phyloP scores from a whole-genome alignment of 2,888 invertebrate species.

The Perithous albicinctus region DNA sequence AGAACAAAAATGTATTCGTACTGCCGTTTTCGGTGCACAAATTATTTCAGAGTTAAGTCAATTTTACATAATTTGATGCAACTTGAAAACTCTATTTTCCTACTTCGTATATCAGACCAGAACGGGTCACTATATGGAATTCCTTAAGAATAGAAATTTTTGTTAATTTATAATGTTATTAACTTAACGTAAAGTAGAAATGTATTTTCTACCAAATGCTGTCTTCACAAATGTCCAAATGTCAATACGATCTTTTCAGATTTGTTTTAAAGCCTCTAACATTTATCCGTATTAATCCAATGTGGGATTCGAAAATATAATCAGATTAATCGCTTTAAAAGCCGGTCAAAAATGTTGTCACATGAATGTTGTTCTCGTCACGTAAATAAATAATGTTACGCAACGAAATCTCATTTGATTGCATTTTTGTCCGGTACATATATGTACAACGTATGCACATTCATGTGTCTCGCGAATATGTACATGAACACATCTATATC shows the following conservation, averaged over 20 bases:
- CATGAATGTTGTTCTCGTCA: neutral
- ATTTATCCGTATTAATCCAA: neutral
- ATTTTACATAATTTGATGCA: no score
- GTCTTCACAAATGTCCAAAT: no score
- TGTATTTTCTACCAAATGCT: no score
- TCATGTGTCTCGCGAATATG: neutral
- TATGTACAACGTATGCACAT: neutral
- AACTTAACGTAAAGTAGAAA: no score
- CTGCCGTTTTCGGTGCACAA: no score
- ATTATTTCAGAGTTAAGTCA: no score
- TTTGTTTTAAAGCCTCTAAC: neutral
- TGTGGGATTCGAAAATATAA: neutral
- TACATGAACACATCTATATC: slow-evolving; percentile 17
- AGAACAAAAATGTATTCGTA: no score
- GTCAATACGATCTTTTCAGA: neutral
- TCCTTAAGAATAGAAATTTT: no score
- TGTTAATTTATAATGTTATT: no score
- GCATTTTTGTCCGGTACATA: slow-evolving; percentile 13
- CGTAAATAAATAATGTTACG: slow-evolving; percentile 32
- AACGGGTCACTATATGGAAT: no score
- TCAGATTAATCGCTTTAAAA: neutral
- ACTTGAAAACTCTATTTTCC: no score
- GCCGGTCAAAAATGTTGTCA: neutral
- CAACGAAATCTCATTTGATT: slow-evolving; percentile 20
- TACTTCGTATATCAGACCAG: no score